phyloP scores from a whole-genome alignment of 2,888 invertebrate genomes.

The Anticlea derivata region DNA sequence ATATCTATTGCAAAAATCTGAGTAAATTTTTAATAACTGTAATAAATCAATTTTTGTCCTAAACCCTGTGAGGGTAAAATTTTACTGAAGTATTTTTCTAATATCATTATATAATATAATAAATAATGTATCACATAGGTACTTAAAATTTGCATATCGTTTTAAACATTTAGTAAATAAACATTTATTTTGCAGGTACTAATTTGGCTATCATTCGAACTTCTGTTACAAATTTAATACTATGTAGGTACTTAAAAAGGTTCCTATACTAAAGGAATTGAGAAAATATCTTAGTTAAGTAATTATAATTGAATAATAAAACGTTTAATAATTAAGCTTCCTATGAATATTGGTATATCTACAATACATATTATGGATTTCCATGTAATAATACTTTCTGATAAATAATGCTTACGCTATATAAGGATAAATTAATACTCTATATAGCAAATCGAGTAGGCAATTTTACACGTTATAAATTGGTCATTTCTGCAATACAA shows the following conservation, averaged over 20 bases:
- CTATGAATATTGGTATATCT: conserved; percentile 1
- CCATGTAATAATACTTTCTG: too few species aligned
- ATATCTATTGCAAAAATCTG: too few species aligned
- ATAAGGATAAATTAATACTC: background rate
- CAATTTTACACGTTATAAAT: conserved; percentile 13
- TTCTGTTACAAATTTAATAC: background rate
- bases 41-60: too few species aligned
- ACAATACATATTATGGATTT: conserved; percentile 1
- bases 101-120: background rate
- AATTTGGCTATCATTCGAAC: conserved; percentile 33
- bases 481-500: conserved; percentile 29
- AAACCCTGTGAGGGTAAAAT: too few species aligned
- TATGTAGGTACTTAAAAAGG: background rate
- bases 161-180: conserved; percentile 21
- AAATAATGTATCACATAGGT: conserved; percentile 1
- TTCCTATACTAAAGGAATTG: conserved; percentile 3
- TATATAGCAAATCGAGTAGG: conserved; percentile 12
- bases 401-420: background rate
- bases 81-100: too few species aligned
- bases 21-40: too few species aligned
- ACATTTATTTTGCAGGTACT: conserved; percentile 40
- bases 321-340: background rate
- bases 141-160: background rate
- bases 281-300: background rate
- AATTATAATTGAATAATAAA: background rate